Base-by-base conservation (phyloP, 1,140 invertebrate species). In the Pogonomyrmex californicus region DNA sequence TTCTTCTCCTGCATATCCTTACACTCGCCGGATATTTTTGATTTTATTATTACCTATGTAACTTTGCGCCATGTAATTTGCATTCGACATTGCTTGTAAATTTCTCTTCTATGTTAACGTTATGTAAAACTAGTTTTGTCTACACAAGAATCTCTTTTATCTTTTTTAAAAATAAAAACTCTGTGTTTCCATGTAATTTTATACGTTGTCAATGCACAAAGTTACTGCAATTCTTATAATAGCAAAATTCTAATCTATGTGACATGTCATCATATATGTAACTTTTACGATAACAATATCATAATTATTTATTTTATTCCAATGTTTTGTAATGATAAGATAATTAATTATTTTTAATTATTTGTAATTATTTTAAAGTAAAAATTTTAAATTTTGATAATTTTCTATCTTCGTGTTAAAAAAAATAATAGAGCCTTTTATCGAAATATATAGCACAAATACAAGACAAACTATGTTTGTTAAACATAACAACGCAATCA, bases 101-200 rank as follows among this genome's bases (percentile, higher is more conserved):
- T 81, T 41, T 44, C 9, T 70, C 30, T 47, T 12, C n/a, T n/a
- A n/a, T 4, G 14, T 65, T 14, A 65, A 17, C 1, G 4, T 62
- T 77, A 33, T 33, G 17, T 49, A 63, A 62, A 60, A 65, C 30
- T n/a, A 9, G 14, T 62, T 23, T 23, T 12, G 23, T 23, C 9
- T 5, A 5, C 17, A 60, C 12, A 12, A 56, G 60, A 76, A 56
- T 12, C 33, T 60, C 14, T 75, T 38, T 38, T 17, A 60, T 3
- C 14, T 76, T 41, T 58, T 44, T 30, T 3, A 30, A 44, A 44
- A 60, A 56, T 75, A 56, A 4, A 60, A 66, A 12, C 73, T 68
- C 33, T 62, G 49, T 33, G 4, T 65, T 58, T 47, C 30, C 47
- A 14, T 30, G 78, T 63, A 60, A 17, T 79, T 86, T 78, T 51